A percentile compares a stretch with the other conserved stretches of the same genome.
phyloP scores from a whole-genome alignment of 1,140 invertebrate genomes.

The Pseudomyrmex cubaensis region DNA sequence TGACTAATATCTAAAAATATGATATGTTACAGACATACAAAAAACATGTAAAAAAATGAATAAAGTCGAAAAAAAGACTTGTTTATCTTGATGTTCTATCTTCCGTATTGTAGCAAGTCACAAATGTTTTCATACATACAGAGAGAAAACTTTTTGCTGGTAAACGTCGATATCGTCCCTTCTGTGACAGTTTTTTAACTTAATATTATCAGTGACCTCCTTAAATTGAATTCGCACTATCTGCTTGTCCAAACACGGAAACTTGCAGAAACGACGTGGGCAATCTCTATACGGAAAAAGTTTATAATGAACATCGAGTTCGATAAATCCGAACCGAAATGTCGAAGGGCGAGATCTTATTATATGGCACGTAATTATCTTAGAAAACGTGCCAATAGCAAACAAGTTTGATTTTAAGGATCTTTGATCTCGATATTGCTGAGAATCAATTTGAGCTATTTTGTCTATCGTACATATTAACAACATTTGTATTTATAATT shows the following conservation, averaged over 20 bases:
- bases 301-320: slow-evolving; percentile 9
- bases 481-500: neutral
- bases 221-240: slow-evolving; percentile 39
- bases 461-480: slow-evolving; percentile 4
- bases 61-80: neutral
- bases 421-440: neutral
- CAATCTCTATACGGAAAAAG: slow-evolving; percentile 13
- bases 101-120: neutral
- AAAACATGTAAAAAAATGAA: neutral
- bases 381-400: neutral
- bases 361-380: slow-evolving; percentile 13
- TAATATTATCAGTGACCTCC: neutral
- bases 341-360: neutral
- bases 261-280: neutral
- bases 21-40: too few relatives aligned
- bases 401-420: neutral
- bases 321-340: slow-evolving; percentile 7
- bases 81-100: too few relatives aligned
- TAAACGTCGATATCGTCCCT: neutral
- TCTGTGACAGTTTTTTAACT: slow-evolving; percentile 4
- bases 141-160: neutral
- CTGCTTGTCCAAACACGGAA: slow-evolving; percentile 16
- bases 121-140: neutral
- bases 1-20: too few relatives aligned
- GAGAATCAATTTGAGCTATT: neutral